Evolutionary conservation across 2,113 vertebrate genomes (phyloP).

Genomic region (Myotis brandtii): DNA sequence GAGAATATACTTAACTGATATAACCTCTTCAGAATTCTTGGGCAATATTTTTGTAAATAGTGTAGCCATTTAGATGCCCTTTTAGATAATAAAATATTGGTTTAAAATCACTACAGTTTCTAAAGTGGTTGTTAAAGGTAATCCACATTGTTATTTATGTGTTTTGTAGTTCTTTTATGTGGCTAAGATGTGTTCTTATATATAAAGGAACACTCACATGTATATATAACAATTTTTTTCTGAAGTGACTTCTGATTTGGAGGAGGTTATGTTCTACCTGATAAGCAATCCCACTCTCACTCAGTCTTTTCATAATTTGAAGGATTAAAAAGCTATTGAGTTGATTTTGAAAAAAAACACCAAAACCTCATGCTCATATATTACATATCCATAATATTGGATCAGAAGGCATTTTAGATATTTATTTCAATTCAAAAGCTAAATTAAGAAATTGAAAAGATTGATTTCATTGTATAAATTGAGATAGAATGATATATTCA

Average conservation of each 20-base stretch:
- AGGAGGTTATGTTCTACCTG: background rate
- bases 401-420: background rate
- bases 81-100: background rate
- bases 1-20: background rate
- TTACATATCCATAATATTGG: constrained; percentile 15
- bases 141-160: background rate
- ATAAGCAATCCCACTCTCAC: background rate
- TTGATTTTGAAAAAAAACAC: constrained; percentile 4
- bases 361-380: background rate
- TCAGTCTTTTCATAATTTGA: background rate
- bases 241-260: background rate
- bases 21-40: constrained; percentile 39
- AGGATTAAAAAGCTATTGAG: background rate
- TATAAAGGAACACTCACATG: background rate
- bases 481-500: background rate
- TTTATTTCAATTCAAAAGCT: background rate
- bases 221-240: background rate
- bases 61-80: background rate
- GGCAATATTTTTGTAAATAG: constrained; percentile 26
- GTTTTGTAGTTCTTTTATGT: constrained; percentile 12
- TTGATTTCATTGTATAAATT: background rate
- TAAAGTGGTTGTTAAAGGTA: background rate
- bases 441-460: background rate
- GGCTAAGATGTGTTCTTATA: background rate
- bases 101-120: constrained; percentile 22